phyloP scores from a whole-genome alignment of 2,113 vertebrate genomes.

The Paracanthobrama guichenoti region DNA sequence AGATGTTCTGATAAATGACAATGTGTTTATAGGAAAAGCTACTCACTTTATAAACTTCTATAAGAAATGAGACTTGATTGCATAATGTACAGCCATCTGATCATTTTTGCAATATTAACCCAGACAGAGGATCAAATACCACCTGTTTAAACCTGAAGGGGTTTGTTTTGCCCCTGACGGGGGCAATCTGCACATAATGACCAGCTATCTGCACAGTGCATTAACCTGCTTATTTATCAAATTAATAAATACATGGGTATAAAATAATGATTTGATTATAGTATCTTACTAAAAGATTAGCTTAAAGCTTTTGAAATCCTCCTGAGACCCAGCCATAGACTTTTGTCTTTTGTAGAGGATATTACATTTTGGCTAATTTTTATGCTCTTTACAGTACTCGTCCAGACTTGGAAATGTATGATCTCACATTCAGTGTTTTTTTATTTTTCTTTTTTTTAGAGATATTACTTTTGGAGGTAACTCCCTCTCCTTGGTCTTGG shows the following conservation, averaged over 20 bases:
- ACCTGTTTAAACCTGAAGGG: neutral
- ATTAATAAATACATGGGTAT: neutral
- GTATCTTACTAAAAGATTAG: neutral
- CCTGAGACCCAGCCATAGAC: too few relatives aligned
- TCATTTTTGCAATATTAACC: neutral
- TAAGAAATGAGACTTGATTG: neutral
- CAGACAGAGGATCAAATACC: neutral
- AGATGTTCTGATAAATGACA: conserved; percentile 29
- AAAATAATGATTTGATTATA: neutral
- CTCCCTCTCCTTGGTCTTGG: too few relatives aligned
- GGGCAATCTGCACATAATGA: too few relatives aligned
- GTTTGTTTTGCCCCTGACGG: neutral
- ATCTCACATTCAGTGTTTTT: too few relatives aligned
- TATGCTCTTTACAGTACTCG: too few relatives aligned
- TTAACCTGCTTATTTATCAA: neutral
- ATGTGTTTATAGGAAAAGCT: neutral
- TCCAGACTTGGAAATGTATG: too few relatives aligned
- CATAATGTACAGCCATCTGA: neutral
- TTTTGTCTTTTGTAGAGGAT: too few relatives aligned
- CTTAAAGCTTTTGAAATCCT: neutral
- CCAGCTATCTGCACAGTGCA: neutral
- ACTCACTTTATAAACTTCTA: neutral
- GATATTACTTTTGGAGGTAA: too few relatives aligned
- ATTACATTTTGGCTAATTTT: too few relatives aligned
- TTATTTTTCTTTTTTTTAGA: too few relatives aligned